Conservation (phyloP, 2,888 invertebrate species). For the Zaprionus bogoriensis region DNA sequence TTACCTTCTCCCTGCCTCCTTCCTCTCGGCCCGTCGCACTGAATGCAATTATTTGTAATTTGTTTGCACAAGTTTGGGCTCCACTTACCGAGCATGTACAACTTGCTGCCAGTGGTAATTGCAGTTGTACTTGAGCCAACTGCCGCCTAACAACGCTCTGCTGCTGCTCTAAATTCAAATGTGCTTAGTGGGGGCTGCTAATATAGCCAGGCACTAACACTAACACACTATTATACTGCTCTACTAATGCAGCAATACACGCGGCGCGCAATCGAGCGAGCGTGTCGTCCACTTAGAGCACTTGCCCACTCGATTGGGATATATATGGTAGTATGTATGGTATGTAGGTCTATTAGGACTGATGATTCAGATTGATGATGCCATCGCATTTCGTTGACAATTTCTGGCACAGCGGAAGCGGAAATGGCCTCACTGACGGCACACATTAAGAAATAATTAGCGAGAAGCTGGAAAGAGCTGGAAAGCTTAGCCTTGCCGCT, state of each 20-base stretch:
- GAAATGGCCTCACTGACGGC: slow-evolving; percentile 52
- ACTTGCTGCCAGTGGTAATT: background rate
- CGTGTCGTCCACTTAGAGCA: background rate
- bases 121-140: slow-evolving; percentile 8
- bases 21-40: slow-evolving; percentile 38
- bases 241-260: slow-evolving; percentile 1
- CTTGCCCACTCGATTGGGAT: background rate
- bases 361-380: slow-evolving; percentile 69
- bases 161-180: slow-evolving; percentile 33
- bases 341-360: no score
- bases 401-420: slow-evolving; percentile 51
- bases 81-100: slow-evolving; percentile 2
- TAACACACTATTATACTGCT: slow-evolving; percentile 32
- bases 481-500: slow-evolving; percentile 10
- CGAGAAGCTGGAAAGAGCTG: slow-evolving; percentile 9
- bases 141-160: slow-evolving; percentile 19
- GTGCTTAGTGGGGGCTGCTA: slow-evolving; percentile 46
- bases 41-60: slow-evolving; percentile 71
- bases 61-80: slow-evolving; percentile 63
- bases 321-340: background rate
- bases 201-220: slow-evolving; percentile 3
- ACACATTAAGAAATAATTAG: slow-evolving; percentile 70
- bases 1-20: background rate
- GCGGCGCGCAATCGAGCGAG: background rate
- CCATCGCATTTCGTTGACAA: slow-evolving; percentile 44